These are phyloP conservation scores for Cotesia congregata DNA, from an alignment of 2,888 invertebrate genomes.

Conservation along the genomic window DNA sequence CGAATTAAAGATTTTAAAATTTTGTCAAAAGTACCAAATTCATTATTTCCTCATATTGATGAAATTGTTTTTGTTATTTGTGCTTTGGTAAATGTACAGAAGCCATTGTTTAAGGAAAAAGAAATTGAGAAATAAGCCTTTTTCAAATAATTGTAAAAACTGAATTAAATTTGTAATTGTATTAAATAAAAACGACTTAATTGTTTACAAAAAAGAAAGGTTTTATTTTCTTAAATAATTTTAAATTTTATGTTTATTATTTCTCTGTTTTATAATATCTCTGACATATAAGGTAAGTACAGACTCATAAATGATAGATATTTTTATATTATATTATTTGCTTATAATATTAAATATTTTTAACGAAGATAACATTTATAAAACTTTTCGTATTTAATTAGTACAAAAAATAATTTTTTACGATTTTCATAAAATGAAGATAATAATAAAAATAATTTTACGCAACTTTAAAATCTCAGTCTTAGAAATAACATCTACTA, in stretches of 20 bases:
- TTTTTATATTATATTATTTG: background rate
- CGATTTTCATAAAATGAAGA: background rate
- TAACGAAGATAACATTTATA: background rate
- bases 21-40: too few species aligned
- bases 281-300: background rate
- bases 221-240: too few species aligned
- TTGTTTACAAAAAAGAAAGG: too few species aligned
- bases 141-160: too few species aligned
- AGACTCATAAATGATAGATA: background rate
- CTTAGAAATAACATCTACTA: background rate
- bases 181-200: too few species aligned
- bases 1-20: too few species aligned
- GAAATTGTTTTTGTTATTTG: background rate
- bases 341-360: background rate
- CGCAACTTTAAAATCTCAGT: background rate
- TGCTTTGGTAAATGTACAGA: background rate
- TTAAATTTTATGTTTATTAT: background rate
- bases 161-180: too few species aligned
- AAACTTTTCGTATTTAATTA: background rate
- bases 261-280: background rate
- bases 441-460: background rate
- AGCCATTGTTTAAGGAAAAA: slow-evolving; percentile 4
- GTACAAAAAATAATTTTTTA: background rate
- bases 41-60: too few species aligned
- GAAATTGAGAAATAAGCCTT: background rate